Evolutionary conservation across 2,797 vertebrate genomes (phyloP).

Genomic region (Amphiprion clarkii): DNA sequence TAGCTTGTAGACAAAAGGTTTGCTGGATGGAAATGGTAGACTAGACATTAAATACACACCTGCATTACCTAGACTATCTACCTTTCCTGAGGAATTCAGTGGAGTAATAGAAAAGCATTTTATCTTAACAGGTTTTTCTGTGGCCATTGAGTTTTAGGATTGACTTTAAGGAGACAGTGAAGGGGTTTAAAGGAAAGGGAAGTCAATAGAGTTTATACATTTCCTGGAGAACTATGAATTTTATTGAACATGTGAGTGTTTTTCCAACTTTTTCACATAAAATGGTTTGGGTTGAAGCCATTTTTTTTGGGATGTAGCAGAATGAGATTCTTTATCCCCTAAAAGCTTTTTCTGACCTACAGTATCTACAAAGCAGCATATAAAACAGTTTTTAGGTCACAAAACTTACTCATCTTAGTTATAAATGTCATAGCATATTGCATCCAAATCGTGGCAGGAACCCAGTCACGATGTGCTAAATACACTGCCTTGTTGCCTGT

Average conservation of each 20-base stretch:
- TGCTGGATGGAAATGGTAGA: slow-evolving; percentile 43
- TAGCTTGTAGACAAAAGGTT: slow-evolving; percentile 56
- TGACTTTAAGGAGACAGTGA: slow-evolving; percentile 16
- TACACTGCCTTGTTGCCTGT: neutral
- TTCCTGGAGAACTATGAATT: slow-evolving; percentile 22
- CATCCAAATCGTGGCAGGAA: neutral
- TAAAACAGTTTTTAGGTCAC: neutral
- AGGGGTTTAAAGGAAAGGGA: neutral
- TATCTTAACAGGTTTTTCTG: slow-evolving; percentile 40
- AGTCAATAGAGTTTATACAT: slow-evolving; percentile 26
- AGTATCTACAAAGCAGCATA: neutral
- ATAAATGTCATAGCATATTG: slow-evolving; percentile 7
- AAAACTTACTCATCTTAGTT: neutral
- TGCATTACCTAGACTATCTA: slow-evolving; percentile 23
- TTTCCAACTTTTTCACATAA: slow-evolving; percentile 1
- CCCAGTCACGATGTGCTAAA: neutral
- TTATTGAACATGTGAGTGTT: slow-evolving; percentile 19
- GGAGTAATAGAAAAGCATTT: slow-evolving; percentile 39
- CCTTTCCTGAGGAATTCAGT: slow-evolving; percentile 40
- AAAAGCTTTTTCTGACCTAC: neutral
- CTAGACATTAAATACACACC: slow-evolving; percentile 44
- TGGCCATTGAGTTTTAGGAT: slow-evolving; percentile 18
- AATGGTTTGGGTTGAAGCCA: neutral
- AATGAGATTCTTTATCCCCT: slow-evolving; percentile 11
- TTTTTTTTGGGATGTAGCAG: neutral